Evolutionary conservation across 2,888 invertebrate species (phyloP).

Genomic region (Flabesymbios commensalis): DNA sequence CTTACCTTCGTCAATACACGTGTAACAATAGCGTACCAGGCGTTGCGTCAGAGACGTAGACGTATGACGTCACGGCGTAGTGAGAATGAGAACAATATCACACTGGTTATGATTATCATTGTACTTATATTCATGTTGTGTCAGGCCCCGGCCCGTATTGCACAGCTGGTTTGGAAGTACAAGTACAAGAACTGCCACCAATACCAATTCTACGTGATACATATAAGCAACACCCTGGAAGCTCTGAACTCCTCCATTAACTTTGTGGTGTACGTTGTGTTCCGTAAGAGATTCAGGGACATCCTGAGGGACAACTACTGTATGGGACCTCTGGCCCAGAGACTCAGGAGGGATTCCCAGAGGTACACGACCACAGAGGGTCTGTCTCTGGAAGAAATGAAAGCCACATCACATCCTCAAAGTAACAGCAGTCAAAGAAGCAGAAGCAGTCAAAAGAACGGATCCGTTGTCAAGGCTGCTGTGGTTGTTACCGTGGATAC

Average conservation of each 20-base stretch:
- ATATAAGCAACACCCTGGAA: constrained; percentile 33
- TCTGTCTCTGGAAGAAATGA: constrained; percentile 9
- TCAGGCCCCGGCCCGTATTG: constrained; percentile 33
- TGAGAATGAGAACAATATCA: constrained; percentile 35
- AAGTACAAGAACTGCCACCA: constrained; percentile 20
- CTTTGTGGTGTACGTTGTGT: constrained; percentile 33
- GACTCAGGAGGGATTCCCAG: neutral
- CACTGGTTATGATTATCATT: constrained; percentile 37
- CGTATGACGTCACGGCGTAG: constrained; percentile 22
- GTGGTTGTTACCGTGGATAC: too few species aligned
- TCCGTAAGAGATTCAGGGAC: constrained; percentile 31
- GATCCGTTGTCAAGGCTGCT: neutral
- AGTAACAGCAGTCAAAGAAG: neutral
- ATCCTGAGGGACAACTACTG: constrained; percentile 3
- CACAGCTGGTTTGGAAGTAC: constrained; percentile 26
- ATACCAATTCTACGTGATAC: constrained; percentile 30
- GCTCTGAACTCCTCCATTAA: constrained; percentile 37
- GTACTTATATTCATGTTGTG: constrained; percentile 36
- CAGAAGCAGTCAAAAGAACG: neutral
- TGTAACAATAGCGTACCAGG: constrained; percentile 34
- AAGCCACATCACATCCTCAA: neutral
- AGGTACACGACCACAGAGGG: constrained; percentile 9
- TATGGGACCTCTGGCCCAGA: neutral
- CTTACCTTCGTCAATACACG: constrained; percentile 31
- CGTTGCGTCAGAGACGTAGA: constrained; percentile 19